Conservation (phyloP, 2,888 invertebrate species). For the Hyposoter didymator region DNA sequence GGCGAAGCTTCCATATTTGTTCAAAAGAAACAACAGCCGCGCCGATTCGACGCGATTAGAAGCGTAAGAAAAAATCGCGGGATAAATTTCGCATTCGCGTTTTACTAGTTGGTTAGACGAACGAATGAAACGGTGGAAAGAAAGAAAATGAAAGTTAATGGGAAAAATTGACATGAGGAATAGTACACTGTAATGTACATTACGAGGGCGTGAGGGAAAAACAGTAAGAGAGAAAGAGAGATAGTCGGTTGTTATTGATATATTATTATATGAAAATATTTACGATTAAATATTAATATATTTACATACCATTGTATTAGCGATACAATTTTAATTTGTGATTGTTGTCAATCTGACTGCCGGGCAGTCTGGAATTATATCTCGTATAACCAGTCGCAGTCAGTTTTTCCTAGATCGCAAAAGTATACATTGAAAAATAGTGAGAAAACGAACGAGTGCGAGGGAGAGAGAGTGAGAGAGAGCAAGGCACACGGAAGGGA, state of each 20-base stretch:
- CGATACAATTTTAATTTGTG: conserved; percentile 80
- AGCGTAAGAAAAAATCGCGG: conserved; percentile 26
- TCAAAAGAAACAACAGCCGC: neutral
- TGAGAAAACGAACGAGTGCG: neutral
- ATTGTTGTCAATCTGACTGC: conserved; percentile 81
- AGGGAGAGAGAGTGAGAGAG: conserved; percentile 36
- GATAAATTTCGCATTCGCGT: conserved; percentile 71
- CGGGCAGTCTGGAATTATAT: conserved; percentile 82
- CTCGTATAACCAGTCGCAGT: conserved; percentile 79
- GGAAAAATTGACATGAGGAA: conserved; percentile 33
- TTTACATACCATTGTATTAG: conserved; percentile 82
- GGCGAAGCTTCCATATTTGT: neutral
- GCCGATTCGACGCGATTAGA: conserved; percentile 66
- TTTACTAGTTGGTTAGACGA: conserved; percentile 43
- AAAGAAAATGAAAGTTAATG: conserved; percentile 64
- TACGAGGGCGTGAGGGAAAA: conserved; percentile 78
- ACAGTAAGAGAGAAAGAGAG: conserved; percentile 31
- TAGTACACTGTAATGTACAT: conserved; percentile 86
- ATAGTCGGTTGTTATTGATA: conserved; percentile 81
- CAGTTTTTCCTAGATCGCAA: conserved; percentile 76
- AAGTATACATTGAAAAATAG: conserved; percentile 35
- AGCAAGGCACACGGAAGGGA: conserved; percentile 36
- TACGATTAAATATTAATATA: conserved; percentile 82
- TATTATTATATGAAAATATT: conserved; percentile 81
- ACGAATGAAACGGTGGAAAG: conserved; percentile 62